phyloP scores from a whole-genome alignment of 2,113 vertebrate genomes.

The Empidonax alnorum region DNA sequence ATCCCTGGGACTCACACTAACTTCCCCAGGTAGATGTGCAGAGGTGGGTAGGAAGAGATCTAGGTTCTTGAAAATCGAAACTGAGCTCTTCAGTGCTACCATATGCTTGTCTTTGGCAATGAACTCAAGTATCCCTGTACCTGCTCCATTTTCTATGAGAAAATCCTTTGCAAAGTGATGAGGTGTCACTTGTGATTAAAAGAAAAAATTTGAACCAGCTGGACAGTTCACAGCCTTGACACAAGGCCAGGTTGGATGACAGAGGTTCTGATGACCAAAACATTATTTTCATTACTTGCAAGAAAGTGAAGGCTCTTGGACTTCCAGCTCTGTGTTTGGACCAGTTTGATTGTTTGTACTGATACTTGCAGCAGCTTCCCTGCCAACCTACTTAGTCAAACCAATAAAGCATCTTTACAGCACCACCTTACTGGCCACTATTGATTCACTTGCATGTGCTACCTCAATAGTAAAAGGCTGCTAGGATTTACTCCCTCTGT shows the following conservation, averaged over 20 bases:
- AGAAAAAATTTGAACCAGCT: not conserved
- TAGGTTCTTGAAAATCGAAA: not conserved
- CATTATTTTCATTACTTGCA: not conserved
- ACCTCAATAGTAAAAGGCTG: constrained; percentile 78
- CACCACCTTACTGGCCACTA: constrained; percentile 68
- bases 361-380: constrained; percentile 59
- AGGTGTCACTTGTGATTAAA: not conserved
- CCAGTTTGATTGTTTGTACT: constrained; percentile 29
- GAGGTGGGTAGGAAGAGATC: not conserved
- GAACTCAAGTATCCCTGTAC: not conserved
- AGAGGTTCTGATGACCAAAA: not conserved
- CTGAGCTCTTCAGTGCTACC: not conserved
- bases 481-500: constrained; percentile 75
- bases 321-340: constrained; percentile 22
- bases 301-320: constrained; percentile 1
- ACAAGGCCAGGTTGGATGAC: not conserved
- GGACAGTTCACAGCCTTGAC: not conserved
- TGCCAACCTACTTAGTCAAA: constrained; percentile 72
- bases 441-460: constrained; percentile 79
- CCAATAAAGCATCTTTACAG: constrained; percentile 80
- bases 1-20: not conserved
- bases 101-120: not conserved
- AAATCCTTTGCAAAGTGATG: not conserved
- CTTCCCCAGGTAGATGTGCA: not conserved
- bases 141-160: not conserved